Evolutionary conservation across 2,888 invertebrate genomes (phyloP), one percentile per base, ranked within the genome.

Genomic region (Troilus luridus): DNA sequence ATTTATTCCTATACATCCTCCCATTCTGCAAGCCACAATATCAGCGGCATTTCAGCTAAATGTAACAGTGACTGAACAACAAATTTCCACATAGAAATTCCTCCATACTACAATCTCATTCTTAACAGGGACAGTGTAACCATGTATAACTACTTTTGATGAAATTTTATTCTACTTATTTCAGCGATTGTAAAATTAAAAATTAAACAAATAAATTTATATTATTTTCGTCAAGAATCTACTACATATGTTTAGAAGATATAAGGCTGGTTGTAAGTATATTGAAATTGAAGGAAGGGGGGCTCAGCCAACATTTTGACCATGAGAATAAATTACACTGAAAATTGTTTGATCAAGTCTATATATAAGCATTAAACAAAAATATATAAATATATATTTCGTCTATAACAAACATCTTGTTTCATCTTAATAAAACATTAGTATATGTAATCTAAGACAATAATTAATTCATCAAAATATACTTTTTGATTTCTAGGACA

Each of bases 1-100:
- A 94, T 96, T 96, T 94, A 97, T 96, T 94, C 97, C 97, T 95
- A 97, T 97, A 95, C 98, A 97, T 94, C 97, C 97, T 95, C 98
- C 98, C 98, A 97, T 97, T 95, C 95, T 96, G 95, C 91, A 81
- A 91, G 77, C 56, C 91, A 91, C 91, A 88, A 91, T 91, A 91
- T 91, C 88, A 92, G 92, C 92, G 92, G 92, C 93, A 93, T 93
- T 92, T 92, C 93, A 92, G 92, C 92, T 90, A 90, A 58, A 90
- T 85, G 62, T 60, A 88, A 81, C 60, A 24, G n/a, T 54, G 27
- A 88, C 59, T 60, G 81, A 60, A 54, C 21, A 58, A 88, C 81
- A 88, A 88, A 90, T 88, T 88, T 90, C 60, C 59, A 90, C 85
- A 88, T 41, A 88, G 85, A 85, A 90, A 90, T 90, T 90, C 90